These are phyloP conservation scores for Toxotes lorentzi DNA, from an alignment of 2,797 vertebrate species.

Conservation along the genomic window DNA sequence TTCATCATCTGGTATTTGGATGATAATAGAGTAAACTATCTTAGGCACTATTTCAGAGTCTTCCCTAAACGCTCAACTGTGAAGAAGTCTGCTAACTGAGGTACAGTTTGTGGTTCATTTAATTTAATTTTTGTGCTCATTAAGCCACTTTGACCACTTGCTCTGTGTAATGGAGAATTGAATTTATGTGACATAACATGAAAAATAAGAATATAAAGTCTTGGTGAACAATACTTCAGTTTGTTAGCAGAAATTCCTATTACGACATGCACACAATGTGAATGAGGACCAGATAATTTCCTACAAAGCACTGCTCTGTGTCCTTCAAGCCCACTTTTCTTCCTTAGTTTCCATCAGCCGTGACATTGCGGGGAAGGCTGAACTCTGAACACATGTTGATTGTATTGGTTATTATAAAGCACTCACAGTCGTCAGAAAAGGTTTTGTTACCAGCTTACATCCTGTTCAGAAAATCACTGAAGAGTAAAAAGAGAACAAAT, in stretches of 20 bases:
- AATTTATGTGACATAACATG: slow-evolving; percentile 1
- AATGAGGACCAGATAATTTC: not conserved
- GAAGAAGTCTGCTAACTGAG: slow-evolving; percentile 28
- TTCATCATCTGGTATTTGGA: slow-evolving; percentile 69
- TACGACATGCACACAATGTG: not conserved
- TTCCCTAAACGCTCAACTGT: slow-evolving; percentile 27
- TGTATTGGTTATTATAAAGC: not conserved
- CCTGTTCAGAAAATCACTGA: not conserved
- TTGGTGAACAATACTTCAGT: not conserved
- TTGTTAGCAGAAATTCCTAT: not conserved
- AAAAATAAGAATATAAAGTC: not conserved
- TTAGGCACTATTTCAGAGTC: slow-evolving; percentile 23
- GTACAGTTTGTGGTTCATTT: slow-evolving; percentile 32
- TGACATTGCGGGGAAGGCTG: slow-evolving; percentile 19
- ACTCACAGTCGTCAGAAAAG: not conserved
- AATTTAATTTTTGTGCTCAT: slow-evolving; percentile 12
- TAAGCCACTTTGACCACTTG: not conserved
- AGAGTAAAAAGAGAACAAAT: too few species aligned
- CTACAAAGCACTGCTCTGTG: not conserved
- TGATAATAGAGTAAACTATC: slow-evolving; percentile 61
- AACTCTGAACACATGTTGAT: not conserved
- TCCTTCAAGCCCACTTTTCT: not conserved
- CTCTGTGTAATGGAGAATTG: not conserved
- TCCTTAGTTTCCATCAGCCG: not conserved
- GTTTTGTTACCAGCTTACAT: not conserved